Evolutionary conservation across 2,113 vertebrate genomes (phyloP), one percentile per base, ranked within the genome.

Genomic region (Nansenia antarctica): DNA sequence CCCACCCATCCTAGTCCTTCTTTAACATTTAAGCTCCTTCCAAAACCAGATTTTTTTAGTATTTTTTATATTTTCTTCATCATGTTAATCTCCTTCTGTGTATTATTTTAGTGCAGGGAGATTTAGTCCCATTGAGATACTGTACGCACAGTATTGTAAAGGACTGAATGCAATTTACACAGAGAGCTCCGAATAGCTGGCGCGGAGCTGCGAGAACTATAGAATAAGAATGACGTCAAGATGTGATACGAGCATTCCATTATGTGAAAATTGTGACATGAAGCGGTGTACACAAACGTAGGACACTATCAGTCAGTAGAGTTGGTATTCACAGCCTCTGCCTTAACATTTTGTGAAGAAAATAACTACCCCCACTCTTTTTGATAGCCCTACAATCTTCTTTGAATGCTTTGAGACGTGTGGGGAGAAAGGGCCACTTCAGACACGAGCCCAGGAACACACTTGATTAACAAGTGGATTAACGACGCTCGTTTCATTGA

Each of bases 401-500:
- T 90, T 89, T 89, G 85, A 91, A 87, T 73, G 66, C 69, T 82
- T 58, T 32, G 74, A 87, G 85, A 82, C 84, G 85, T 89, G 69
- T 55, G 83, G 82, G 84, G 9, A 89, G 81, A 90, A 88, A 79
- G 84, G 88, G 86, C 69, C 83, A 81, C 89, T 90, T 88, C 89
- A 91, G 88, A 89, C 84, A 84, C 78, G 74, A 84, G 90, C 88
- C 85, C 80, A 74, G 80, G 85, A 85, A 82, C 86, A 82, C 80
- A 84, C 86, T 92, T 92, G 91, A 93, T 92, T 90, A 93, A 92
- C 89, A 91, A 90, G 90, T 91, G 91, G 91, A 91, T 92, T 93
- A 92, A 92, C 87, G 84, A 85, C 84, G 89, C 89, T 88, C 73
- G 80, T 91, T 91, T 91, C 86, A 89, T 88, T 88, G 87, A 80